phyloP scores from a whole-genome alignment of 2,113 vertebrate genomes.

The Oreocharis arfaki region DNA sequence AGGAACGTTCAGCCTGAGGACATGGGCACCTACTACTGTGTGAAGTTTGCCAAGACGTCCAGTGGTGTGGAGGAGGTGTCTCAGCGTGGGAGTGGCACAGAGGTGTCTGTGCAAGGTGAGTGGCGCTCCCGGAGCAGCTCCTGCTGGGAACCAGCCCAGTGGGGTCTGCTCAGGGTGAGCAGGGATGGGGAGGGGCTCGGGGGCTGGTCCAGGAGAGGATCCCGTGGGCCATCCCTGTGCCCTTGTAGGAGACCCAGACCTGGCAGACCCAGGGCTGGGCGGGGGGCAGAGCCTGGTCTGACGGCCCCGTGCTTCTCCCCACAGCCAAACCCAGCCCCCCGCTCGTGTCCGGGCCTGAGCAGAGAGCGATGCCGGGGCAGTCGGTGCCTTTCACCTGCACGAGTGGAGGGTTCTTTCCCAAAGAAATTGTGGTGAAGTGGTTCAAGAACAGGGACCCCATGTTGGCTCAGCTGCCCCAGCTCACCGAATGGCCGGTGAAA shows the following conservation, averaged over 20 bases:
- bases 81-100: rapidly evolving
- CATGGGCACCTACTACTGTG: background rate
- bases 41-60: rapidly evolving
- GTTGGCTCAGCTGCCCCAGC: rapidly evolving
- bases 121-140: background rate
- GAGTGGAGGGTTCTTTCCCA: slow-evolving; percentile 18
- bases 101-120: background rate
- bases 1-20: background rate
- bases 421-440: background rate
- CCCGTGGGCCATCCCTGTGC: background rate
- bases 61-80: rapidly evolving
- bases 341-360: rapidly evolving
- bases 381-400: slow-evolving; percentile 30
- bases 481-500: background rate
- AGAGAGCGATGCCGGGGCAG: background rate
- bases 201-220: background rate
- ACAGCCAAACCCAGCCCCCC: background rate
- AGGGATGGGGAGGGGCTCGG: background rate
- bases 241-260: background rate
- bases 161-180: background rate
- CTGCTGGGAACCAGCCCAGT: background rate
- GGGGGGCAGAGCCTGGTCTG: background rate
- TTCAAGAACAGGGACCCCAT: background rate
- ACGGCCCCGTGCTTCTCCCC: background rate
- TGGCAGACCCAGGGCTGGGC: background rate